Evolutionary conservation across 2,113 vertebrate genomes (phyloP), one percentile per base, ranked within the genome.

Genomic region (Nycticryphes semicollaris): DNA sequence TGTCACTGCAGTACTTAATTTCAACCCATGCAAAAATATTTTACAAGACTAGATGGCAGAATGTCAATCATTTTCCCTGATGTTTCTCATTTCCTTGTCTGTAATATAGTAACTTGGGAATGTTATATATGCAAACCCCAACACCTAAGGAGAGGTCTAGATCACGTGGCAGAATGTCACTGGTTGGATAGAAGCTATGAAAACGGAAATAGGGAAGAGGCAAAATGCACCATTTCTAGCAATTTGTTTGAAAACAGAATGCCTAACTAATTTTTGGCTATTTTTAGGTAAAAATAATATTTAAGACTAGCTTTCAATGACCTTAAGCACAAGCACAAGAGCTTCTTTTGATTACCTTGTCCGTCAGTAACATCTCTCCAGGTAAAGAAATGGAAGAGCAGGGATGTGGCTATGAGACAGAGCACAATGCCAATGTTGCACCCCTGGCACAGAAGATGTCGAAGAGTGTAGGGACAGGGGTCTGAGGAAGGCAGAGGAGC

Each of bases 21-120:
- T 96, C 73, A 80, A 77, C 33, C 54, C 69, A 48, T 84, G 66
- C 70, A 90, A 91, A 89, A 93, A 82, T 74, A 51, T 31, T 88
- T 41, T 62, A 47, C 35, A 35, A 57, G 51, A 54, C 30, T 68
- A 35, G 45, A 70, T 73, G 56, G 60, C 84, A 91, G 68, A 96
- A 72, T 84, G 86, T 81, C 93, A 70, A 5, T 95, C 2, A 7
- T 41, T 94, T 69, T 18, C 48, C 31, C 18, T 89, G 84, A 57
- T 73, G 39, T 84, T 94, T 94, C 73, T 89, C 20, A 50, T 89
- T 89, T 87, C 53, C 45, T 84, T 7, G 0, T 87, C 69, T 76
- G 24, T 37, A 87, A 45, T 78, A 25, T 62, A 84, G 45, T 78
- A 89, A 72, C 30, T 31, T 90, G 21, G 72, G 73, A 48, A 25